Percentiles rank a stretch among this genome's conserved stretches.
These are phyloP conservation scores for Microtus agrestis DNA, from an alignment of 2,797 vertebrate genomes.

Conservation along the genomic window DNA sequence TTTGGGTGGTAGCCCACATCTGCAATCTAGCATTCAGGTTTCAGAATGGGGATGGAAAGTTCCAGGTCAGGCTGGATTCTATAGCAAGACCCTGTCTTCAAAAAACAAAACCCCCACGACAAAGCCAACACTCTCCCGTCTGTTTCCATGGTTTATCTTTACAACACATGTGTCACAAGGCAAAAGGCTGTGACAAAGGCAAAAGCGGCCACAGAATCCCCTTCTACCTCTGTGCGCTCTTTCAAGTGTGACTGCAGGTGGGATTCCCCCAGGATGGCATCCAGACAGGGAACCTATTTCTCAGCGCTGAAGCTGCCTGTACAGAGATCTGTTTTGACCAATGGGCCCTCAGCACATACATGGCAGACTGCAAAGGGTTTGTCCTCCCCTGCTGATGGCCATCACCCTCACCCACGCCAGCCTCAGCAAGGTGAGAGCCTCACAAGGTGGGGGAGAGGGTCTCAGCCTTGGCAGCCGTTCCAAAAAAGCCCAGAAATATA, in stretches of 20 bases:
- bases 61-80: not conserved
- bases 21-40: not conserved
- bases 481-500: not conserved
- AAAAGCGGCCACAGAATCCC: not conserved
- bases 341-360: not conserved
- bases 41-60: not conserved
- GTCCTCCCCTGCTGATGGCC: not conserved
- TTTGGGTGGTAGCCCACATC: not conserved
- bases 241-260: not conserved
- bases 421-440: not conserved
- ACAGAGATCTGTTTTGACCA: not conserved
- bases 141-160: not conserved
- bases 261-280: slow-evolving; percentile 32
- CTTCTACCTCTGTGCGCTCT: not conserved
- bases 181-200: not conserved
- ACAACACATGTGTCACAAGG: not conserved
- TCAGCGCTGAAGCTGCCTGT: not conserved
- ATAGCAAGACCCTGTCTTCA: not conserved
- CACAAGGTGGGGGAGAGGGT: not conserved
- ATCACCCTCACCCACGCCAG: not conserved
- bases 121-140: not conserved
- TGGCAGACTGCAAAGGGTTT: not conserved
- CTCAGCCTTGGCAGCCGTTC: not conserved
- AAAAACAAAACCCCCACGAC: not conserved
- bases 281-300: not conserved